Evolutionary conservation across 2,113 vertebrate species (phyloP), one percentile per base, ranked within the genome.

Genomic region (Sterna hirundo): DNA sequence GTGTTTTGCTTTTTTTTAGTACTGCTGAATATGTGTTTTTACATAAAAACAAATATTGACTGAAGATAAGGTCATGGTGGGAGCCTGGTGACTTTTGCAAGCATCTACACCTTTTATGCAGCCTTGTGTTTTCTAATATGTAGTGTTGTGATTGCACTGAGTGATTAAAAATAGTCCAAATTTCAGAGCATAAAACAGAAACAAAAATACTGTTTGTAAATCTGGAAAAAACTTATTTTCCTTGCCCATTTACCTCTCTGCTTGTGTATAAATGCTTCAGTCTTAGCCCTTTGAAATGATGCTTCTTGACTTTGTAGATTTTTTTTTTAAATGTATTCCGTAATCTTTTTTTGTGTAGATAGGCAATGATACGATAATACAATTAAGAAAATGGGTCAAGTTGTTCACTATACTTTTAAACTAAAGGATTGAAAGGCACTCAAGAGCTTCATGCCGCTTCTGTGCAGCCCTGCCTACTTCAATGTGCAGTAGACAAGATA

Each of bases 21-120:
- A 13, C 36, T 76, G 83, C 74, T 92, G 86, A 93, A 76, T 86
- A 20, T 76, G 47, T 91, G 65, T 88, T 86, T 96, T 92, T 75
- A 44, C 30, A 3, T 75, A 65, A 38, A 54, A 91, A 21, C 52
- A 91, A 92, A 86, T 68, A 64, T 23, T 95, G 80, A 68, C 60
- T 40, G 76, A 90, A 70, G 88, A 47, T 60, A 82, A 75, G 77
- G 46, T 58, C 76, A 2, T 7, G 4, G 36, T 78, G 55, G 70
- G 11, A 90, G 58, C 30, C 68, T 58, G 60, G 20, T 65, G 77
- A 44, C 68, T 93, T 83, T 54, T 94, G 64, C 38, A 90, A 91
- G 44, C 52, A 55, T 61, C 72, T 77, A 21, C 44, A 49, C 13
- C 40, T 94, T 88, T 55, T 52, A 34, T 36, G 19, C 52, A 55